Conservation (phyloP, 2,797 vertebrate species). For the Staurois parvus region DNA sequence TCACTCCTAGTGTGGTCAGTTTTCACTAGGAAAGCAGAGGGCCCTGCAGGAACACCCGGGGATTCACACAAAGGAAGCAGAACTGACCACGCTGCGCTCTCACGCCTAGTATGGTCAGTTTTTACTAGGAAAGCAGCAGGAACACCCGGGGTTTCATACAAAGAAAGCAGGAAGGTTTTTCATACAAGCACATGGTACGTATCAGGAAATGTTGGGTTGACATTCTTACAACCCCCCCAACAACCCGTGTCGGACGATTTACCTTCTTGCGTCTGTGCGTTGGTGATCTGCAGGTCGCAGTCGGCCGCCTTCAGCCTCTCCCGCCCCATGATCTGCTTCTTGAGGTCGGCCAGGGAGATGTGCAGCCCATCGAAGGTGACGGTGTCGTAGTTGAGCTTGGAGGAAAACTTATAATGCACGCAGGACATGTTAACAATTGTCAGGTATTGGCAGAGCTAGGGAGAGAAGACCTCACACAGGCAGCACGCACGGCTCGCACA, state of each 20-base stretch:
- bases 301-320: slow-evolving; percentile 92
- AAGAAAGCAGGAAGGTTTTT: too few species aligned
- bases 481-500: slow-evolving; percentile 63
- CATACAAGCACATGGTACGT: too few species aligned
- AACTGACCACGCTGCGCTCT: too few species aligned
- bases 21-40: too few species aligned
- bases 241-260: slow-evolving; percentile 49
- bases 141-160: too few species aligned
- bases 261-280: slow-evolving; percentile 97
- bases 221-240: too few species aligned
- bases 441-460: slow-evolving; percentile 37
- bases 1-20: too few species aligned
- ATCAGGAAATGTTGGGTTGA: too few species aligned
- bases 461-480: slow-evolving; percentile 63
- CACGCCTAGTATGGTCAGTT: too few species aligned
- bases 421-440: slow-evolving; percentile 84
- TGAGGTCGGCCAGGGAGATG: slow-evolving; percentile 92
- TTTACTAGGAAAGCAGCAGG: too few species aligned
- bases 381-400: slow-evolving; percentile 95
- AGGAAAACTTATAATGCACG: slow-evolving; percentile 97
- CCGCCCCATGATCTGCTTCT: slow-evolving; percentile 93
- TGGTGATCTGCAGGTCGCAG: slow-evolving; percentile 96
- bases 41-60: too few species aligned
- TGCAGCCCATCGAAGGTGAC: slow-evolving; percentile 93
- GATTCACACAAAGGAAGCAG: too few species aligned